A percentile compares a stretch with the other conserved stretches of the same genome.
These are phyloP conservation scores for Rhinichthys osculus DNA, from an alignment of 2,797 vertebrate genomes.

Conservation along the genomic window DNA sequence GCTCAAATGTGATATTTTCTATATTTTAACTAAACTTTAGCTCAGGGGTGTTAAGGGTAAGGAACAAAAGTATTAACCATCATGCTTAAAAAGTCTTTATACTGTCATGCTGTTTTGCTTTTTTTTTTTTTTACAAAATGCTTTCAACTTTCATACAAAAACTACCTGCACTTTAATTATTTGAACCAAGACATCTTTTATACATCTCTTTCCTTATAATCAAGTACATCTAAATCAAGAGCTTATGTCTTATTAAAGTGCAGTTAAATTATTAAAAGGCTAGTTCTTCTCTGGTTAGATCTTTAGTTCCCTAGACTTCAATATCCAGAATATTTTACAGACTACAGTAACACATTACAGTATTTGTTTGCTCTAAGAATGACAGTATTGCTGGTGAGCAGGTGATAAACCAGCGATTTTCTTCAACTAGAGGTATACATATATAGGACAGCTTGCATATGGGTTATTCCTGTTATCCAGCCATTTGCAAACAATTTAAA, in stretches of 20 bases:
- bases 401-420: neutral
- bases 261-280: neutral
- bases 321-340: neutral
- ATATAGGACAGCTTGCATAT: neutral
- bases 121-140: neutral
- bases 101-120: neutral
- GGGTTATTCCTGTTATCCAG: conserved; percentile 23
- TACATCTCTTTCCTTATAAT: conserved; percentile 15
- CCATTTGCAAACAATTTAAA: neutral
- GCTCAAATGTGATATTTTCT: conserved; percentile 9
- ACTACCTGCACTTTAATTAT: conserved; percentile 47
- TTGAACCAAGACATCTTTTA: conserved; percentile 35
- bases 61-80: conserved; percentile 26
- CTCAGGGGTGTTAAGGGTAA: conserved; percentile 49
- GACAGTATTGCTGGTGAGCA: neutral
- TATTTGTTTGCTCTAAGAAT: neutral
- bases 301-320: neutral
- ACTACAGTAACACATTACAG: neutral
- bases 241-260: conserved; percentile 3
- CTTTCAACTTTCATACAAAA: conserved; percentile 11
- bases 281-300: conserved; percentile 10
- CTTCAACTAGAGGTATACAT: neutral
- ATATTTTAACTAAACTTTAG: conserved; percentile 44
- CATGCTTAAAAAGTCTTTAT: conserved; percentile 23
- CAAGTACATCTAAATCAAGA: neutral